These are phyloP conservation scores for Malthinus seriepunctatus DNA, from an alignment of 2,888 invertebrate genomes.

Conservation along the genomic window DNA sequence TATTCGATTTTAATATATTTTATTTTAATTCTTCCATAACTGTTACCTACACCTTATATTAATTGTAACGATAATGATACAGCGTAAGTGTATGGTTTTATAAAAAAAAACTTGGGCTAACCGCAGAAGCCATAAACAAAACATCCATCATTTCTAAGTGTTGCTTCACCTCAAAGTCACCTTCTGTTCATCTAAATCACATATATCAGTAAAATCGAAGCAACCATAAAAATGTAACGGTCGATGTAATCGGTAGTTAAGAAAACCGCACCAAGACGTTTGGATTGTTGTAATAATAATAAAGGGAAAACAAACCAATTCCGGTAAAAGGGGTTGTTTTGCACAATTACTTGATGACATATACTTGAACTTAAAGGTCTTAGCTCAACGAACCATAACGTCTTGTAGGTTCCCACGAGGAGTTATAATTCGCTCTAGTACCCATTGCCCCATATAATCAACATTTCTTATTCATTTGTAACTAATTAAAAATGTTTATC, in stretches of 20 bases:
- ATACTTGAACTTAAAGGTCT: conserved; percentile 44
- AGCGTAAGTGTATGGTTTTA: neutral
- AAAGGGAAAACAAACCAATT: conserved; percentile 16
- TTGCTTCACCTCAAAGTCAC: conserved; percentile 20
- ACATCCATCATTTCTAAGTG: conserved; percentile 24
- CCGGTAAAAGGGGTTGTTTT: conserved; percentile 36
- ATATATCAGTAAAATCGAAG: conserved; percentile 10
- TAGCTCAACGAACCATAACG: conserved; percentile 46
- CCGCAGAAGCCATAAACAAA: conserved; percentile 28
- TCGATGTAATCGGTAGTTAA: conserved; percentile 10
- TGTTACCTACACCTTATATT: too few relatives aligned
- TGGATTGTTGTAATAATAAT: neutral
- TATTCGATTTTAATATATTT: neutral
- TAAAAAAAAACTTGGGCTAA: neutral
- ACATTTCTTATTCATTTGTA: conserved; percentile 33
- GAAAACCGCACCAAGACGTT: conserved; percentile 20
- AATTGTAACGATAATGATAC: neutral
- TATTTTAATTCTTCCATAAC: too few relatives aligned
- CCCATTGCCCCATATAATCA: conserved; percentile 50
- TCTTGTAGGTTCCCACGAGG: conserved; percentile 48
- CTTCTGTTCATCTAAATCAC: conserved; percentile 13
- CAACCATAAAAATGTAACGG: conserved; percentile 17
- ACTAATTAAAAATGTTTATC: conserved; percentile 25
- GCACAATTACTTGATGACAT: conserved; percentile 43
- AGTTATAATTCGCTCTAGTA: conserved; percentile 32